Evolutionary conservation across 1,140 invertebrate species (phyloP), one percentile per base, ranked within the genome.

Genomic region (Eufriesea mexicana): DNA sequence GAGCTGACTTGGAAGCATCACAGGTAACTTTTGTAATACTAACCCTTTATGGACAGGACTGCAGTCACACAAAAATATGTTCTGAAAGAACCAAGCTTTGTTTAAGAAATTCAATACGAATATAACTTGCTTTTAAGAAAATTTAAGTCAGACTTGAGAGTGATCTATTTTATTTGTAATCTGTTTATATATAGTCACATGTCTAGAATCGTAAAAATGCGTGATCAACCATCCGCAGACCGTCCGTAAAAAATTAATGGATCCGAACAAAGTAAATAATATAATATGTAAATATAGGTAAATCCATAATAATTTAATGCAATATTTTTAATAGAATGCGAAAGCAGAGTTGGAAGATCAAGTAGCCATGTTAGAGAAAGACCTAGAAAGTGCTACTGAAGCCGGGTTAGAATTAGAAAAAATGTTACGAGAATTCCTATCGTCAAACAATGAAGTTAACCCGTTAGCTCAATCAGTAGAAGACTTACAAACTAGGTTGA

Each of bases 341-440:
- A 95, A 95, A 85, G 77, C 80, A 20, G 93, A 95, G 49, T 88
- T 96, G 16, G 95, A 96, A 89, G 95, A 96, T 71, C 95, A 96
- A 90, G 94, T 97, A 25, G 90, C 91, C 76, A 93, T 91, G 20
- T 84, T 96, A 51, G 95, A 96, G 90, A 96, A 95, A 92, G 96
- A 96, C 90, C 92, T 96, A 82, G 96, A 96, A 91, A 95, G 93
- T 89, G 95, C 96, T 25, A 96, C 95, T 0, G 96, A 96, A 91
- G 95, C 96, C 20, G 96, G 96, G 16, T 92, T 96, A 35, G 96
- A 96, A 91, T 91, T 96, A 45, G 96, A 96, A 89, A 94, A 95
- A 90, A 96, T 96, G 95, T 90, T 97, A 23, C 94, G 95, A 5
- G 96, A 97, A 90, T 94, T 96, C 82, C 92, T 97, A 47, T 95